phyloP scores from a whole-genome alignment of 53 echinoderm and acorn worm genomes.

The Hippasteria phrygiana region DNA sequence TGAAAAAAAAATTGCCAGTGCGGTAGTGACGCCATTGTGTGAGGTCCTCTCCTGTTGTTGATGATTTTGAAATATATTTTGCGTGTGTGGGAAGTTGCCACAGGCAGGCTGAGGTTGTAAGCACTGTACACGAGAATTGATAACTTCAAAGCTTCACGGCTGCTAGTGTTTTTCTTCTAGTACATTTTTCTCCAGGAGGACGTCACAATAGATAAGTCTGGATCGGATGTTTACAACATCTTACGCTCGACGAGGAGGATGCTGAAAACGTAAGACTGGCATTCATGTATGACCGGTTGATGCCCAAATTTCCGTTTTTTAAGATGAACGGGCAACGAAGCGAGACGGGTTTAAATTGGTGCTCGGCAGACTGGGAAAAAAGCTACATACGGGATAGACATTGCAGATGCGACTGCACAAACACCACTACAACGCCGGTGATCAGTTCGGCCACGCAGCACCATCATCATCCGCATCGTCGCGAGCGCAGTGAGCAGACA shows the following conservation, averaged over 20 bases:
- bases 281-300: conserved; percentile 37
- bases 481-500: background rate
- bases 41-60: conserved; percentile 14
- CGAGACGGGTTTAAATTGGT: conserved; percentile 58
- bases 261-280: background rate
- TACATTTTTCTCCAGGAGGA: too few species aligned
- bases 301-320: conserved; percentile 25
- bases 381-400: conserved; percentile 33
- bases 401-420: conserved; percentile 20
- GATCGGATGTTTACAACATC: too few species aligned
- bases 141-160: background rate
- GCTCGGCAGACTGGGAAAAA: conserved; percentile 45
- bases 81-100: background rate
- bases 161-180: background rate
- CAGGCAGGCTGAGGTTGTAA: conserved; percentile 3
- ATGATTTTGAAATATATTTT: background rate
- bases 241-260: background rate
- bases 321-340: conserved; percentile 62
- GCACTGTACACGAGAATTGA: background rate
- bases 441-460: background rate
- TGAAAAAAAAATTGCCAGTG: conserved; percentile 48
- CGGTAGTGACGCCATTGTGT: conserved; percentile 34
- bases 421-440: conserved; percentile 14
- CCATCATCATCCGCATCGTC: background rate
- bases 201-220: too few species aligned